Evolutionary conservation across 2,113 vertebrate genomes (phyloP).

Genomic region (Cebus imitator): DNA sequence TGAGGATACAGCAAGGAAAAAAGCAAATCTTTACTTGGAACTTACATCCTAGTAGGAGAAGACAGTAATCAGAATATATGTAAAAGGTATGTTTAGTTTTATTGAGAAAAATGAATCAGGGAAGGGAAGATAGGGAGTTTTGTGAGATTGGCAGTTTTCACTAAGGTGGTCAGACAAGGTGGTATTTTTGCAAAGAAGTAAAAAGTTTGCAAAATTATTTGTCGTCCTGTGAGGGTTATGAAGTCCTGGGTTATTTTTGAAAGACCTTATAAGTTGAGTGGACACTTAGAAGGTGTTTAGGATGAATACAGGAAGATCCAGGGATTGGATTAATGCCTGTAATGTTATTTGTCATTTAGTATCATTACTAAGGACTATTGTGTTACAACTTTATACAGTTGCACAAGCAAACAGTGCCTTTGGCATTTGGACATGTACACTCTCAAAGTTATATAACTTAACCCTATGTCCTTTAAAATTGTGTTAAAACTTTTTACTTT

Average conservation of each 20-base stretch:
- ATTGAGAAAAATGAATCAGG: background rate
- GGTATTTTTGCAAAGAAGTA: background rate
- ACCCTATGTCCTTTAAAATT: background rate
- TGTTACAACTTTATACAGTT: background rate
- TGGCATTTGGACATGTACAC: background rate
- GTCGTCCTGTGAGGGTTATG: background rate
- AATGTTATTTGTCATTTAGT: background rate
- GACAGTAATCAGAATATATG: background rate
- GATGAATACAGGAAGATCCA: background rate
- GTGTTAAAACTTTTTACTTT: slow-evolving; percentile 35
- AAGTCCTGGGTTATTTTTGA: slow-evolving; percentile 23
- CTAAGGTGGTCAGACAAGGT: background rate
- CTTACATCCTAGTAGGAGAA: background rate
- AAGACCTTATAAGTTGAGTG: background rate
- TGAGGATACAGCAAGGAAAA: background rate
- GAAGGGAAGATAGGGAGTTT: background rate
- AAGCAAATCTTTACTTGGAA: background rate
- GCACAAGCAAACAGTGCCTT: background rate
- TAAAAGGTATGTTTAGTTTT: background rate
- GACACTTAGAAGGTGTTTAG: background rate
- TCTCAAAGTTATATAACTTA: slow-evolving; percentile 25
- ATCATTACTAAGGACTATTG: background rate
- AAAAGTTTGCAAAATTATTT: slow-evolving; percentile 16
- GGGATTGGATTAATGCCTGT: background rate
- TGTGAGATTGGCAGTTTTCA: background rate